Percentiles rank a stretch among this genome's conserved stretches.
phyloP scores from a whole-genome alignment of 2,888 invertebrate genomes.

The Escarpia spicata region DNA sequence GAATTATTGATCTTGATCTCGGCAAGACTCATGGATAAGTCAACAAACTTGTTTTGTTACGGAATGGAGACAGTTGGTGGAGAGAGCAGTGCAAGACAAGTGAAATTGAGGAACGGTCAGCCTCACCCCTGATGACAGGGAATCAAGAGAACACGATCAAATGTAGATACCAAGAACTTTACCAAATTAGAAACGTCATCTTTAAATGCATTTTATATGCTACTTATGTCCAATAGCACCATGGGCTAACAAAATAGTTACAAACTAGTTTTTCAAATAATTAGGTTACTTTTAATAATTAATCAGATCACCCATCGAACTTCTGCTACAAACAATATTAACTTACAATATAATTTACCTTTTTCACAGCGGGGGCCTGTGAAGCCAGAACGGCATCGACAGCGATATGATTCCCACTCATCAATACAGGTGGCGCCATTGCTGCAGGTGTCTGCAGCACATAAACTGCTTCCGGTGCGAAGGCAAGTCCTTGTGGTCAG shows the following conservation, averaged over 20 bases:
- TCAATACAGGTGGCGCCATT: constrained; percentile 81
- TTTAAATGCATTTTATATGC: too few species aligned
- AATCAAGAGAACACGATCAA: too few species aligned
- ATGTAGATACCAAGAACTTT: too few species aligned
- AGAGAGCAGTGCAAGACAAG: too few species aligned
- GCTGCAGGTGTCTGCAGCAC: constrained; percentile 72
- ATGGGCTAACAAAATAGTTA: background rate
- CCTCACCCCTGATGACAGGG: too few species aligned
- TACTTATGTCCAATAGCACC: background rate
- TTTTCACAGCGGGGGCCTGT: constrained; percentile 82
- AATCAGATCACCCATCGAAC: background rate
- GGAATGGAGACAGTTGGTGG: too few species aligned
- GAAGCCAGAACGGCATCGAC: constrained; percentile 69
- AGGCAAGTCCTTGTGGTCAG: constrained; percentile 82
- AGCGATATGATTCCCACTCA: constrained; percentile 83
- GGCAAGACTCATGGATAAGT: too few species aligned
- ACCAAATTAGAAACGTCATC: too few species aligned
- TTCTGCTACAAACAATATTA: background rate
- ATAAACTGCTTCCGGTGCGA: constrained; percentile 62
- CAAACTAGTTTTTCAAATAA: background rate
- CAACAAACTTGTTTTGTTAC: too few species aligned
- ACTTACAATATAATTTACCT: constrained; percentile 47
- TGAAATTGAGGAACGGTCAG: too few species aligned
- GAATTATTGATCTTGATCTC: too few species aligned
- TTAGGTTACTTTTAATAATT: constrained; percentile 22